Percentiles rank a stretch among this genome's conserved stretches.
These are phyloP conservation scores for Geophilus truncorum DNA, from an alignment of 2,888 invertebrate genomes.

Conservation along the genomic window DNA sequence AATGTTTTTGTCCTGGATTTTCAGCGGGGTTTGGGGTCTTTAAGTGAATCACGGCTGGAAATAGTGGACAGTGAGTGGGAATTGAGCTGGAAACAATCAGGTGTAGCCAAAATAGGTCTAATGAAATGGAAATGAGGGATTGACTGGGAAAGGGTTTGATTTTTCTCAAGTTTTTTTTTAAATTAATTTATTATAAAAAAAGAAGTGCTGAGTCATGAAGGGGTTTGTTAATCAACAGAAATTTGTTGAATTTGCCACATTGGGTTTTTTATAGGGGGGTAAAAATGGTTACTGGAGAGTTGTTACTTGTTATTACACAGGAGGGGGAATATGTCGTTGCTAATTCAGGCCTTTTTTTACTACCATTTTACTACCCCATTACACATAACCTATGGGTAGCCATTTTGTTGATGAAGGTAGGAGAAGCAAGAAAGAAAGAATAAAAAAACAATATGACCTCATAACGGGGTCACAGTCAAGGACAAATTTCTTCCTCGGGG, in stretches of 20 bases:
- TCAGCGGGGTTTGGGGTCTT: not conserved
- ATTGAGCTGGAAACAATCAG: no score
- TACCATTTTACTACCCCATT: not conserved
- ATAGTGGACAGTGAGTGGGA: no score
- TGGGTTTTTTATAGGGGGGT: not conserved
- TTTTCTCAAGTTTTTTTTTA: no score
- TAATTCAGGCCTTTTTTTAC: not conserved
- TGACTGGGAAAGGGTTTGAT: no score
- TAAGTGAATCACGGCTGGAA: not conserved
- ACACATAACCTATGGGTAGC: not conserved
- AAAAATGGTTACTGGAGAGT: not conserved
- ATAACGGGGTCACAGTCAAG: constrained; percentile 25
- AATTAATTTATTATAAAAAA: no score
- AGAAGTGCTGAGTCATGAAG: no score
- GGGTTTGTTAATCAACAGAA: no score
- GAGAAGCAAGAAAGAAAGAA: not conserved
- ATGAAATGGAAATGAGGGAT: no score
- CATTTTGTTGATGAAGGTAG: not conserved
- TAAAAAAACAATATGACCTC: constrained; percentile 1
- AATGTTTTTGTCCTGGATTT: not conserved
- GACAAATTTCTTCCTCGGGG: constrained; percentile 17
- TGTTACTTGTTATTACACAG: not conserved
- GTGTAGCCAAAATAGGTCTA: no score
- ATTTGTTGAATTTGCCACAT: no score
- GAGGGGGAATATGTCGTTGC: not conserved